Conservation (phyloP, 1,140 invertebrate genomes). For the Lasaia peninsularis region DNA sequence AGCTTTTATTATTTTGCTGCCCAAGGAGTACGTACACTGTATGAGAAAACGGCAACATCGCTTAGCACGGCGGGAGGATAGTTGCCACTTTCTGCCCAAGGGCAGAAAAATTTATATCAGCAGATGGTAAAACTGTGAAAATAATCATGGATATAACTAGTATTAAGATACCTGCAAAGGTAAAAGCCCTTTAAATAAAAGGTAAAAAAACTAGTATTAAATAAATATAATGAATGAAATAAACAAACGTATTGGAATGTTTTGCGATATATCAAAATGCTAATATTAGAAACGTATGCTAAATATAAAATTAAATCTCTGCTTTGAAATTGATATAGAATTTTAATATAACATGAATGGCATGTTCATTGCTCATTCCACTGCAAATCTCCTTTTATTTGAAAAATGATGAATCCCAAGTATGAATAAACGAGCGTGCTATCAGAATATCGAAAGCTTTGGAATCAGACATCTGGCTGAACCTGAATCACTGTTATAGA, state of each 20-base stretch:
- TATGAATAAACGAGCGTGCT: constrained; percentile 1
- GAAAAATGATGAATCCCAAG: constrained; percentile 10
- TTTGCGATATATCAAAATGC: no score
- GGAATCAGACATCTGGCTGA: constrained; percentile 6
- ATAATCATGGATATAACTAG: no score
- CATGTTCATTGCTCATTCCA: background rate
- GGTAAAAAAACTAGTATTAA: background rate
- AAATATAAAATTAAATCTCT: background rate
- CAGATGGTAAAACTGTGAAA: no score
- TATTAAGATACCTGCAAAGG: no score
- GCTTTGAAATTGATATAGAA: background rate
- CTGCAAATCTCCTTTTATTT: constrained; percentile 13
- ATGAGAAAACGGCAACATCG: no score
- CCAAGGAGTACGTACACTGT: no score
- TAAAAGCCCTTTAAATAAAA: no score
- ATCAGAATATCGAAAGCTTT: constrained; percentile 5
- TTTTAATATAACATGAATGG: constrained; percentile 14
- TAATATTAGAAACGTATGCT: no score
- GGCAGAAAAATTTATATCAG: no score
- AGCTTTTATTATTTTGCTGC: no score
- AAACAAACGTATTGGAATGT: background rate
- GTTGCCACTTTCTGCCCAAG: no score
- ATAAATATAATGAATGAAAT: background rate
- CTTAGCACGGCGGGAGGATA: no score
- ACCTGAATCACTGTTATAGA: background rate